Percentiles rank a stretch among this genome's conserved stretches.
phyloP scores from a whole-genome alignment of 2,888 invertebrate genomes.

The Congeria kusceri region DNA sequence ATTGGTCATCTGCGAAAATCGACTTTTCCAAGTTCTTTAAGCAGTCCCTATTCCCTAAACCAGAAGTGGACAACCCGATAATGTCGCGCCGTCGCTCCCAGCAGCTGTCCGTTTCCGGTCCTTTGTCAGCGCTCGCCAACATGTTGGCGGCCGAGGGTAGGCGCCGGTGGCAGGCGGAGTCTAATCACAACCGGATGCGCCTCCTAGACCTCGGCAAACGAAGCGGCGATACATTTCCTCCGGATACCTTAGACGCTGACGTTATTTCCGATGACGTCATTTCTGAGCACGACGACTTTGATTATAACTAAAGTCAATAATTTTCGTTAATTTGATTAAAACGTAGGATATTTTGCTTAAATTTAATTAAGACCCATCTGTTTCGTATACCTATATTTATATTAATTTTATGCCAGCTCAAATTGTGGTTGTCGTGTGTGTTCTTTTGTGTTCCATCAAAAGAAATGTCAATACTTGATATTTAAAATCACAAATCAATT shows the following conservation, averaged over 20 bases:
- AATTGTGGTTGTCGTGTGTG: too few species aligned
- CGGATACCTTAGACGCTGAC: background rate
- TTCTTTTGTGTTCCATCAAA: too few species aligned
- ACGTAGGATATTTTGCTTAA: too few species aligned
- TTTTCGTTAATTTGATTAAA: too few species aligned
- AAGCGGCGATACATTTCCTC: background rate
- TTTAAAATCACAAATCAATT: too few species aligned
- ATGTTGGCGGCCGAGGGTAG: constrained; percentile 66
- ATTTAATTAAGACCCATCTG: too few species aligned
- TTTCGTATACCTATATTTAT: too few species aligned
- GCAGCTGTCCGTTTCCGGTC: constrained; percentile 66
- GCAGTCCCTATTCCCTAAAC: background rate
- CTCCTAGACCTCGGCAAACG: constrained; percentile 64
- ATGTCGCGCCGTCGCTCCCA: constrained; percentile 42
- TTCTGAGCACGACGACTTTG: too few species aligned
- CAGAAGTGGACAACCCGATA: background rate
- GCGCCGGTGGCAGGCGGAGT: constrained; percentile 52
- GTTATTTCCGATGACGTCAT: too few species aligned
- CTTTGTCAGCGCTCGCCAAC: constrained; percentile 63
- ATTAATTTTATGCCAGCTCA: too few species aligned
- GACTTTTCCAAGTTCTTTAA: background rate
- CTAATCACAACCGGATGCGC: constrained; percentile 55
- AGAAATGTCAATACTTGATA: too few species aligned
- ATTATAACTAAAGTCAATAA: too few species aligned
- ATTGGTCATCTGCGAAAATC: background rate